phyloP scores from a whole-genome alignment of 2,888 invertebrate genomes.

The Drosophila paracracens region DNA sequence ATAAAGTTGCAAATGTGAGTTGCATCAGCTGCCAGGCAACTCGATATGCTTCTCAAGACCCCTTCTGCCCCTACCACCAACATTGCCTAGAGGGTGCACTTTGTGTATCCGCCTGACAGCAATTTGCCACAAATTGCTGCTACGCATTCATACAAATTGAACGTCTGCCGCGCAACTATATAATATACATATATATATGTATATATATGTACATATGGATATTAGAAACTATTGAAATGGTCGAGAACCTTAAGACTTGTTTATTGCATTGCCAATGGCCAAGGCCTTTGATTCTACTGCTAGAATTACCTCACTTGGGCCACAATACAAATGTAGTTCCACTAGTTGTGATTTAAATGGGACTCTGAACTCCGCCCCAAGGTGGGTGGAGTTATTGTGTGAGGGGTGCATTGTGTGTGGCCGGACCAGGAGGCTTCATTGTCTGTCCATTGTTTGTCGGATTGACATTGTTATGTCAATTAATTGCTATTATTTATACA shows the following conservation, averaged over 20 bases:
- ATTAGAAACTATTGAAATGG: constrained; percentile 63
- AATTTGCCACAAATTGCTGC: constrained; percentile 77
- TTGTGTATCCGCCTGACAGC: constrained; percentile 54
- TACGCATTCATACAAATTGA: constrained; percentile 74
- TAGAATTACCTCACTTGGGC: constrained; percentile 2
- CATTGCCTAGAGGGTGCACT: constrained; percentile 34
- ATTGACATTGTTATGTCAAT: constrained; percentile 37
- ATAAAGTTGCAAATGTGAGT: constrained; percentile 78
- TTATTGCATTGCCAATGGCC: constrained; percentile 62
- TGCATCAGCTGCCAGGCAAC: constrained; percentile 66
- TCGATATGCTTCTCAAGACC: constrained; percentile 6
- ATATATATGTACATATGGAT: constrained; percentile 8
- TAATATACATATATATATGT: constrained; percentile 1
- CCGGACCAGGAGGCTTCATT: constrained; percentile 10
- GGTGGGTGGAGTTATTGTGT: constrained; percentile 34
- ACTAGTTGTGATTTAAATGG: constrained; percentile 32
- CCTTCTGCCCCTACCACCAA: neutral
- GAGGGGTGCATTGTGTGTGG: constrained; percentile 29
- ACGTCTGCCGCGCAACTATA: constrained; percentile 27
- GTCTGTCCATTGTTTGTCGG: constrained; percentile 40
- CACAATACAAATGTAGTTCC: constrained; percentile 7
- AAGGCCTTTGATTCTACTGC: constrained; percentile 23
- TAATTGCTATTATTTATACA: constrained; percentile 35
- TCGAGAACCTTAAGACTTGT: constrained; percentile 70
- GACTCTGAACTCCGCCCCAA: constrained; percentile 2